Conservation (phyloP, 2,888 invertebrate genomes). For the Trachelus troglodyta region DNA sequence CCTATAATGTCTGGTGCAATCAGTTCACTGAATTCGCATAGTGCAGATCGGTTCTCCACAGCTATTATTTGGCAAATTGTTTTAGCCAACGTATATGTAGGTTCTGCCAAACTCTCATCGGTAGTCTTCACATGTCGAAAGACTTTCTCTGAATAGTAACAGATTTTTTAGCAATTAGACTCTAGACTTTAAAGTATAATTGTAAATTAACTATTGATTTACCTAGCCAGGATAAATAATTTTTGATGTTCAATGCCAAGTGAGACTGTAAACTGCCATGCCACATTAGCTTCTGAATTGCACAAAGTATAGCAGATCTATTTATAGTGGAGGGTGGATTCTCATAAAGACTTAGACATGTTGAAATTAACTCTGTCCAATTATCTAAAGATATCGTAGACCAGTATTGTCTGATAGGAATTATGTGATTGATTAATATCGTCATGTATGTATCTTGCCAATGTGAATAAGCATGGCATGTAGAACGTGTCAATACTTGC, state of each 20-base stretch:
- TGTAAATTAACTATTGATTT: neutral
- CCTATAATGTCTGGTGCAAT: slow-evolving; percentile 66
- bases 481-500: slow-evolving; percentile 35
- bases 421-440: slow-evolving; percentile 70
- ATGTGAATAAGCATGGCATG: slow-evolving; percentile 7
- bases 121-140: slow-evolving; percentile 30
- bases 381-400: slow-evolving; percentile 67
- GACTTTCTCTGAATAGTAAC: slow-evolving; percentile 32
- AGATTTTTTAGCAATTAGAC: neutral
- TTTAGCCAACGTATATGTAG: slow-evolving; percentile 44
- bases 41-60: slow-evolving; percentile 67
- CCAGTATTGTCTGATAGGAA: slow-evolving; percentile 69
- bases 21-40: slow-evolving; percentile 70
- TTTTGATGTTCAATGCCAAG: slow-evolving; percentile 46
- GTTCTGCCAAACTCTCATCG: slow-evolving; percentile 32
- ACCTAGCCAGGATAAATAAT: slow-evolving; percentile 22
- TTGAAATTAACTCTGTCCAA: slow-evolving; percentile 69
- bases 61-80: slow-evolving; percentile 65
- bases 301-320: slow-evolving; percentile 65
- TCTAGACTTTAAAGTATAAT: neutral
- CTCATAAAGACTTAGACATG: slow-evolving; percentile 43
- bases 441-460: slow-evolving; percentile 70
- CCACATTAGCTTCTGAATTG: slow-evolving; percentile 66
- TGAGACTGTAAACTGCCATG: slow-evolving; percentile 61
- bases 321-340: slow-evolving; percentile 61